Conservation (phyloP, 2,113 vertebrate species). For the Megaceryle torquata region DNA sequence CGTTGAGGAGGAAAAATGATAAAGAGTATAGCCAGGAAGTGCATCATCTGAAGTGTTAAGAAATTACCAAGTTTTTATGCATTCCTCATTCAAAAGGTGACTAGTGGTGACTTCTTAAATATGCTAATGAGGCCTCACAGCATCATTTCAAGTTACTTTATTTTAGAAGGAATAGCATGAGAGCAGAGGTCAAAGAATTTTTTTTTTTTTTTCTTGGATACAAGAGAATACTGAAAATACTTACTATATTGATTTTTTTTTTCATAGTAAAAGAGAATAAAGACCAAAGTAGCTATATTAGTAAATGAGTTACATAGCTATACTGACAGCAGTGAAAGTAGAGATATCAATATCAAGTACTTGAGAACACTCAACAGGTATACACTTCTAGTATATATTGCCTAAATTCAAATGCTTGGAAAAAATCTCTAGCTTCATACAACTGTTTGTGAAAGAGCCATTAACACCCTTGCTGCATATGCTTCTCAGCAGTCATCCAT, state of each 20-base stretch:
- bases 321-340: background rate
- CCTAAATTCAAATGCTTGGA: background rate
- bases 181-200: background rate
- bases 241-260: background rate
- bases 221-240: background rate
- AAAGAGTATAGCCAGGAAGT: background rate
- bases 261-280: background rate
- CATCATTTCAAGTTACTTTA: background rate
- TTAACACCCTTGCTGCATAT: background rate
- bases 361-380: rapidly evolving
- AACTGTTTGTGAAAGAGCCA: background rate
- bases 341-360: background rate
- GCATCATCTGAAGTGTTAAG: background rate
- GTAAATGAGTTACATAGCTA: background rate
- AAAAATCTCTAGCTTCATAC: background rate
- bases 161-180: background rate
- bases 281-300: background rate
- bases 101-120: background rate
- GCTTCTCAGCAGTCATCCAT: background rate
- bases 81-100: background rate
- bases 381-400: background rate
- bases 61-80: background rate
- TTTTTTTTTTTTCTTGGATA: background rate
- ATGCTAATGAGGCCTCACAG: background rate
- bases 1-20: background rate